Evolutionary conservation across 2,888 invertebrate species (phyloP).

Genomic region (Noctua pronuba): DNA sequence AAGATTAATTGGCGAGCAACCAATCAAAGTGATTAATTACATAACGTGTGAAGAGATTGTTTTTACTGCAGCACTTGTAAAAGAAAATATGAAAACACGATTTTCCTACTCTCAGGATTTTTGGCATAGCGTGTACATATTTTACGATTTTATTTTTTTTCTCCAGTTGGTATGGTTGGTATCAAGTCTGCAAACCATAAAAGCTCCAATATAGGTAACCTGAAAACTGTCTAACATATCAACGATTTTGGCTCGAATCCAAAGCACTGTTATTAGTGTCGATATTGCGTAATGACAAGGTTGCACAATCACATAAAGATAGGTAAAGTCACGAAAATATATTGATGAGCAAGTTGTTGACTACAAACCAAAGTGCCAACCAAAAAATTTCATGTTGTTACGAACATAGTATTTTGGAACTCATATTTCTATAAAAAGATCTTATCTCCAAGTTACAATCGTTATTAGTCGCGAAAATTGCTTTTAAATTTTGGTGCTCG

Average conservation of each 20-base stretch:
- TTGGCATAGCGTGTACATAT: constrained; percentile 39
- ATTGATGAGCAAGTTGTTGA: not conserved
- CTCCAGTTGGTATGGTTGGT: not conserved
- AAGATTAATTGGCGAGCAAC: constrained; percentile 48
- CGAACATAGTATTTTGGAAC: no score
- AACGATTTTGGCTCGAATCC: constrained; percentile 31
- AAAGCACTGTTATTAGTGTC: constrained; percentile 14
- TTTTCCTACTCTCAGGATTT: not conserved
- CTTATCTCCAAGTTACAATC: no score
- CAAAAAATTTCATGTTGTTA: no score
- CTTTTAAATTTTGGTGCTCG: no score
- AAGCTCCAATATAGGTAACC: constrained; percentile 30
- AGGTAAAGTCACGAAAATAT: not conserved
- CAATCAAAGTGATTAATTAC: constrained; percentile 43
- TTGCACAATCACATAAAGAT: not conserved
- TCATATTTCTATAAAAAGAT: no score
- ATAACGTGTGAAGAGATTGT: not conserved
- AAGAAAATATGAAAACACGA: not conserved
- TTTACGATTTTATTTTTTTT: constrained; percentile 28
- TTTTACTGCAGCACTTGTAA: not conserved
- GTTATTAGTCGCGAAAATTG: no score
- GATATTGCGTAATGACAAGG: constrained; percentile 5
- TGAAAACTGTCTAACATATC: constrained; percentile 14
- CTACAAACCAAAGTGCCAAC: not conserved
- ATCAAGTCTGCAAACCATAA: constrained; percentile 17